phyloP scores from a whole-genome alignment of 2,888 invertebrate genomes.

The Reticulitermes lucifugus region DNA sequence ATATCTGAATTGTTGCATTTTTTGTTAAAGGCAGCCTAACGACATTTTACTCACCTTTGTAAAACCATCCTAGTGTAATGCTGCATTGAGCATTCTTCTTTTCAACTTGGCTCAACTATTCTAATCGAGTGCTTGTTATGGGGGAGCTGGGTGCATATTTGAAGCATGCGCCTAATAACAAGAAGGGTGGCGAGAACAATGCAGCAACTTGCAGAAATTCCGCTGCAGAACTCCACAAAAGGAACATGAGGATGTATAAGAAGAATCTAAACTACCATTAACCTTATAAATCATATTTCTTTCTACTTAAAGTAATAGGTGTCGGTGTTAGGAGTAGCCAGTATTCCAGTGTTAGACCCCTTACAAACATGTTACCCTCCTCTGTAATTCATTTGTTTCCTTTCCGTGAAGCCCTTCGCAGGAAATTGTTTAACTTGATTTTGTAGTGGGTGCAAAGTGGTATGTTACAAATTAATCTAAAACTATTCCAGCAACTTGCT shows the following conservation, averaged over 20 bases:
- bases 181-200: conserved; percentile 27
- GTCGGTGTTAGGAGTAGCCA: background rate
- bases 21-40: background rate
- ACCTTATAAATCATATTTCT: conserved; percentile 2
- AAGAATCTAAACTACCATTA: background rate
- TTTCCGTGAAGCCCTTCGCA: background rate
- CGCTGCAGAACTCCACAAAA: conserved; percentile 1
- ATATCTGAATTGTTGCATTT: background rate
- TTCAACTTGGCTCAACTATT: conserved; percentile 33
- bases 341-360: background rate
- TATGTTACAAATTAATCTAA: background rate
- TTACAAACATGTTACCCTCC: background rate
- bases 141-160: conserved; percentile 25
- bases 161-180: conserved; percentile 27
- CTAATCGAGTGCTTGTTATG: conserved; percentile 15
- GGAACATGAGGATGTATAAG: background rate
- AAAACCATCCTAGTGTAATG: background rate
- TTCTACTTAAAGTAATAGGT: conserved; percentile 1
- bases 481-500: conserved; percentile 9
- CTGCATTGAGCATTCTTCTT: conserved; percentile 19
- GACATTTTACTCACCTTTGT: conserved; percentile 13
- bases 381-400: background rate
- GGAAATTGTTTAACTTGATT: background rate
- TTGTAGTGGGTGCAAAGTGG: background rate
- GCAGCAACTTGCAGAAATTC: conserved; percentile 27